These are phyloP conservation scores for Noctua pronuba DNA, from an alignment of 2,888 invertebrate genomes.

Conservation along the genomic window DNA sequence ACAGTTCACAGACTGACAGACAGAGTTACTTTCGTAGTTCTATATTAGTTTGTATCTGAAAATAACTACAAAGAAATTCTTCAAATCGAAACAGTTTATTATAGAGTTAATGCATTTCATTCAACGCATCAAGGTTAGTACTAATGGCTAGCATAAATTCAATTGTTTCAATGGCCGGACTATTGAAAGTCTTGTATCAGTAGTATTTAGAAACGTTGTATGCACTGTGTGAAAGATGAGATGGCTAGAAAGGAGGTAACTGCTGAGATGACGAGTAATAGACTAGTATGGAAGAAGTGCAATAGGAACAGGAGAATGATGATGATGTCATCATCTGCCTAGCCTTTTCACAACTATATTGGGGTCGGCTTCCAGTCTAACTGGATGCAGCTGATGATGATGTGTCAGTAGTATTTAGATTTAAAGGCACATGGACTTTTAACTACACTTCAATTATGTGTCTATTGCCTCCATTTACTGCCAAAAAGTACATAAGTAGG, in stretches of 20 bases:
- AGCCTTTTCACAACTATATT: too few relatives aligned
- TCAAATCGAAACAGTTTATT: not conserved
- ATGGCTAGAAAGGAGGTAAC: too few relatives aligned
- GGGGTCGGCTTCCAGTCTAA: too few relatives aligned
- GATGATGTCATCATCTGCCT: too few relatives aligned
- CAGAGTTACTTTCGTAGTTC: not conserved
- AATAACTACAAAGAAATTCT: conserved; percentile 19
- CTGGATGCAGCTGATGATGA: too few relatives aligned
- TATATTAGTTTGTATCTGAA: not conserved
- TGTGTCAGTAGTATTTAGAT: not conserved
- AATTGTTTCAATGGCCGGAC: not conserved
- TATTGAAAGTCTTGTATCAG: not conserved
- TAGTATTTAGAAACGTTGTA: too few relatives aligned
- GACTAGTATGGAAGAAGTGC: too few relatives aligned
- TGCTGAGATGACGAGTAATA: too few relatives aligned
- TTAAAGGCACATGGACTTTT: not conserved
- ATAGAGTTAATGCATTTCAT: not conserved
- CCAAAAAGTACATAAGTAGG: not conserved
- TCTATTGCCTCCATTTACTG: not conserved
- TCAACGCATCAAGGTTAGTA: conserved; percentile 16
- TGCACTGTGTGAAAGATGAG: too few relatives aligned
- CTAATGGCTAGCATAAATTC: not conserved
- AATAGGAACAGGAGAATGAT: too few relatives aligned
- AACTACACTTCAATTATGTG: not conserved
- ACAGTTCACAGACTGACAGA: not conserved